Evolutionary conservation across 2,113 vertebrate genomes (phyloP), one percentile per base, ranked within the genome.

Genomic region (Peromyscus polionotus): DNA sequence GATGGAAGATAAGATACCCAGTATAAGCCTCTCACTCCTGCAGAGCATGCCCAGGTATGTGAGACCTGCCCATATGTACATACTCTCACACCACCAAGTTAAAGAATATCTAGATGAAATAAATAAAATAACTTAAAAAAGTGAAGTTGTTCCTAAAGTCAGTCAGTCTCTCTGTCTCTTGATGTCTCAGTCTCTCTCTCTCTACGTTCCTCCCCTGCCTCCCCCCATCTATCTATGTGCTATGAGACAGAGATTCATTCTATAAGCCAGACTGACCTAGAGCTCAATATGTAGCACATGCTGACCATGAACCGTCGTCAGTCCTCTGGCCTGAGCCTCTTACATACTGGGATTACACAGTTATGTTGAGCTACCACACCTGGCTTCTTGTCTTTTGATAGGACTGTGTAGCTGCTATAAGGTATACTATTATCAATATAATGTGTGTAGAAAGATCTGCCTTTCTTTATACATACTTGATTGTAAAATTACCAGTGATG

Each of bases 391-490:
- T 88, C 72, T 94, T 87, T 86, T 85, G 92, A 75, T 72, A 84
- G 26, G 54, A 95, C 1, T n/a, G 1, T 91, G 24, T 68, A 97
- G 67, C 84, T 95, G n/a, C 54, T 57, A 26, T 81, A 65, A 88
- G 70, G 48, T 86, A 48, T 24, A 88, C 45, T n/a, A 57, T 93
- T 85, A 86, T 88, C 67, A 90, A 77, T 51, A 19, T 75, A 83
- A 84, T 79, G 67, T 68, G 24, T 63, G 33, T 92, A 39, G 88
- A 77, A 88, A 96, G 96, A 90, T 17, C 20, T 80, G 85, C 17
- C 20, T 95, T 88, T 91, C n/a, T 73, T 95, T 87, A 26, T 26
- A 36, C 88, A 20, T 26, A 39, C 88, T 93, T 96, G 51, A 93
- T 91, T 93, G 31, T 94, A 36, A 95, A 80, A 68, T 94, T 72